Evolutionary conservation across 2,888 invertebrate species (phyloP), one percentile per base, ranked within the genome.

Genomic region (Cephus sareptanus): DNA sequence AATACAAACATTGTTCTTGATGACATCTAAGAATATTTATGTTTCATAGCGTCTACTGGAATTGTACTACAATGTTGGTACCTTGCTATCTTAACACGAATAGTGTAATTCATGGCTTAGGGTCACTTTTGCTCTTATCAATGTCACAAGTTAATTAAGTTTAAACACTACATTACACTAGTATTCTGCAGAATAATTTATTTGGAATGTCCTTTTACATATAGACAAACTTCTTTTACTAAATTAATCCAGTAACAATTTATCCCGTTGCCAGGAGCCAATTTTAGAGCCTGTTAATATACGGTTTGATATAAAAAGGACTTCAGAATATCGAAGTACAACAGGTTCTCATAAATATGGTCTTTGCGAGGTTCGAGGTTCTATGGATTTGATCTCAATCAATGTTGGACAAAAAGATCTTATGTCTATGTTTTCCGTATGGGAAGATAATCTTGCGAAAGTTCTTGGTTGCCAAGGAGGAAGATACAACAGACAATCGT

Each of bases 351-450:
- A 86, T 71, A 83, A 86, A 13, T 86, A 83, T 75, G 89, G 89
- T 12, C 88, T 93, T 15, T 93, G 93, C 70, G 95, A 96, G 79
- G 93, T 96, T 0, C 94, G 94, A 84, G 94, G 95, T 13, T 92
- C 94, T 0, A 92, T 96, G 84, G 96, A 96, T 83, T 92, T 93
- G 3, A 93, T 96, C 1, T 90, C 94, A 81, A 91, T 96, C 3
- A 95, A 96, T 86, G 90, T 97, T 23, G 96, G 96, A 0, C 96
- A 96, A 91, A 94, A 94, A 87, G 97, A 97, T 90, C 91, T 96
- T 12, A 94, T 95, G 15, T 95, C 95, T 0, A 92, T 96, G 75
- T 92, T 96, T 56, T 94, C 95, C 0, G 95, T 96, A 4, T 95
- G 95, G 93, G 93, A 93, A 3, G 95, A 96, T 80, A 96, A 96